phyloP scores from a whole-genome alignment of 2,888 invertebrate genomes.

The Tenthredo scrophulariae region DNA sequence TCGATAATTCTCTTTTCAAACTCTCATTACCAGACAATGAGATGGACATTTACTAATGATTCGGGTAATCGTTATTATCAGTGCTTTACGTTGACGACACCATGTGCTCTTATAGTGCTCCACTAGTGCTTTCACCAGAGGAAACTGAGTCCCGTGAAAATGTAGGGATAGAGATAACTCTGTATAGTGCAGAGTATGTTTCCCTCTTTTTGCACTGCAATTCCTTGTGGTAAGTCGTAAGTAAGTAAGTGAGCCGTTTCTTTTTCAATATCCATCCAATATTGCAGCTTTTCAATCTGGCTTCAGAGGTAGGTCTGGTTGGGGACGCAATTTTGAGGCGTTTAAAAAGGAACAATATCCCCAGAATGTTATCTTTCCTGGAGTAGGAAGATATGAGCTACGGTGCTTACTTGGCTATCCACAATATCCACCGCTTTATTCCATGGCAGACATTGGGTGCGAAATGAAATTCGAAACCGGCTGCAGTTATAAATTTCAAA shows the following conservation, averaged over 20 bases:
- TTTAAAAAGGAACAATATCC: conserved; percentile 41
- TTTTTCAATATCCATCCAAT: conserved; percentile 47
- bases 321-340: conserved; percentile 38
- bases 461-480: neutral
- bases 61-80: neutral
- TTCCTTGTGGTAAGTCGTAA: conserved; percentile 30
- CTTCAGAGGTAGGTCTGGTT: neutral
- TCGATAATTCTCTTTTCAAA: neutral
- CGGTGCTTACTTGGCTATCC: conserved; percentile 14
- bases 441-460: neutral
- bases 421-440: conserved; percentile 18
- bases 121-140: neutral
- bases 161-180: neutral
- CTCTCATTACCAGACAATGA: neutral
- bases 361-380: conserved; percentile 10
- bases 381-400: conserved; percentile 20
- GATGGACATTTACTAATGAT: neutral
- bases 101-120: neutral
- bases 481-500: conserved; percentile 2
- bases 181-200: neutral
- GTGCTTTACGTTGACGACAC: neutral
- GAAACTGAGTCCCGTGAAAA: neutral
- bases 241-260: conserved; percentile 22
- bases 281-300: conserved; percentile 36
- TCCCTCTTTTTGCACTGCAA: neutral